Conservation (phyloP, 2,113 vertebrate genomes). For the Pyrgilauda ruficollis region DNA sequence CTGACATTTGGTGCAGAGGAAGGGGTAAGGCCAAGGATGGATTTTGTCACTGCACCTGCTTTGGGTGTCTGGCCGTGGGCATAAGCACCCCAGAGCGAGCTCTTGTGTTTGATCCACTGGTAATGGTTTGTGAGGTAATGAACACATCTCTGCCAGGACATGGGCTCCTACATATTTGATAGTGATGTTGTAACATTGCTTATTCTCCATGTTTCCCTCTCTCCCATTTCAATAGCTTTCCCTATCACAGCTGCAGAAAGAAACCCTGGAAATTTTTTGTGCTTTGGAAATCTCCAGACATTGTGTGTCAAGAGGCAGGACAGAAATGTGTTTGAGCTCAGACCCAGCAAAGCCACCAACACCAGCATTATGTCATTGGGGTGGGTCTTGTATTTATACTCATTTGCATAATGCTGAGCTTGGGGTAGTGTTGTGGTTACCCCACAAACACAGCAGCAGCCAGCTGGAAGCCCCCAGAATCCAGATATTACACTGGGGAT, state of each 20-base stretch:
- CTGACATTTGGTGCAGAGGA: neutral
- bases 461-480: neutral
- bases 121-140: neutral
- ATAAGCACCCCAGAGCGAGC: neutral
- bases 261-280: neutral
- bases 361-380: fast-evolving
- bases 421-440: fast-evolving
- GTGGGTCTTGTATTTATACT: neutral
- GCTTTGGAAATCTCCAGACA: neutral
- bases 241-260: neutral
- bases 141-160: neutral
- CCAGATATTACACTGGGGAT: neutral
- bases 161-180: constrained; percentile 28
- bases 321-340: neutral
- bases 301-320: fast-evolving
- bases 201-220: neutral
- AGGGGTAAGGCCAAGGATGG: neutral
- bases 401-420: neutral
- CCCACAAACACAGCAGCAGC: neutral
- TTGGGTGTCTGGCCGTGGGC: neutral
- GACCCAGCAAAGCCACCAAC: neutral
- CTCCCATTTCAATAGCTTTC: neutral
- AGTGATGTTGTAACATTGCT: neutral
- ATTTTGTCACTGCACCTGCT: neutral
- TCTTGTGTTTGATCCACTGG: neutral